These are phyloP conservation scores for Liolophura sinensis DNA, from an alignment of 1,140 invertebrate species.

Conservation along the genomic window DNA sequence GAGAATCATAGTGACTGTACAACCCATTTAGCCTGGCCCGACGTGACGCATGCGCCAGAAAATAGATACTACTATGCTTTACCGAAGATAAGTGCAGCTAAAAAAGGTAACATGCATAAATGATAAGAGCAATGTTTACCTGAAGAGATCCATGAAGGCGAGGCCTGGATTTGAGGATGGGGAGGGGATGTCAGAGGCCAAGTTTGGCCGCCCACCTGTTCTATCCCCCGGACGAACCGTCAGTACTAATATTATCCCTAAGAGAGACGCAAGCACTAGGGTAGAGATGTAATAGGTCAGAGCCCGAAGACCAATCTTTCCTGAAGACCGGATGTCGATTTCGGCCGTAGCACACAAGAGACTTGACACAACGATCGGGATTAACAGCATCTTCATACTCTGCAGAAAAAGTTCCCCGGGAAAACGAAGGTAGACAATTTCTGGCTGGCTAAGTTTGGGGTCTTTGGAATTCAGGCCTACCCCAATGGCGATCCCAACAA, in stretches of 20 bases:
- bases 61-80: too few relatives aligned
- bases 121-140: conserved; percentile 64
- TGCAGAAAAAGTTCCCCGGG: conserved; percentile 62
- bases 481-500: conserved; percentile 35
- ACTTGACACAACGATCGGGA: conserved; percentile 61
- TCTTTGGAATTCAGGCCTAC: conserved; percentile 26
- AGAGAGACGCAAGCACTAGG: conserved; percentile 66
- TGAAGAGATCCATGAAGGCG: conserved; percentile 86
- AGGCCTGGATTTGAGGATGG: conserved; percentile 60
- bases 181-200: too few relatives aligned
- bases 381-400: conserved; percentile 61
- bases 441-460: conserved; percentile 30
- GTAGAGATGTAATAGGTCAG: conserved; percentile 90
- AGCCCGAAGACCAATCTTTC: conserved; percentile 64
- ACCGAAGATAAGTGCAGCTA: not conserved
- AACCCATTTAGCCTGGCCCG: too few relatives aligned
- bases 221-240: conserved; percentile 38
- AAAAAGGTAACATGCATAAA: conserved; percentile 25
- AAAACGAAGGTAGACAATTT: conserved; percentile 51
- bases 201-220: conserved; percentile 7
- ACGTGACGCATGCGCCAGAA: too few relatives aligned
- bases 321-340: conserved; percentile 44
- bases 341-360: conserved; percentile 50
- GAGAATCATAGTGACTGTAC: too few relatives aligned
- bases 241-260: conserved; percentile 47